These are phyloP conservation scores for Camelus bactrianus DNA, from an alignment of 2,113 vertebrate genomes.

Conservation along the genomic window DNA sequence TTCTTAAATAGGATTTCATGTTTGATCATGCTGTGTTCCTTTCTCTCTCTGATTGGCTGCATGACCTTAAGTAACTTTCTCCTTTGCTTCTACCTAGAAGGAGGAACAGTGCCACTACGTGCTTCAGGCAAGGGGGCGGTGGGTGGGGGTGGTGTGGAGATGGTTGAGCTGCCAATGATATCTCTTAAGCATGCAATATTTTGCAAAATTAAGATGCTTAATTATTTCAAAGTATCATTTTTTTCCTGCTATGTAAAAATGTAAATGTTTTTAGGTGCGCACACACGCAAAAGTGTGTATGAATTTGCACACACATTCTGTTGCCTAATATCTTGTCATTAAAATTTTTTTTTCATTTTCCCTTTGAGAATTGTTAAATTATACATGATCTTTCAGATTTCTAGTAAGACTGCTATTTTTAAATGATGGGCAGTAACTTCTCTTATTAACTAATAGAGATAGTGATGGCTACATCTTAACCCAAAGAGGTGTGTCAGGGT, in stretches of 20 bases:
- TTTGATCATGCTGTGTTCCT: neutral
- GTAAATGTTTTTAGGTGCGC: neutral
- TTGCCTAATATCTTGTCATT: neutral
- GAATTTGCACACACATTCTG: neutral
- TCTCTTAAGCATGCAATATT: neutral
- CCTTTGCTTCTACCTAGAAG: neutral
- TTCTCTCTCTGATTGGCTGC: neutral
- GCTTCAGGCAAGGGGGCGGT: neutral
- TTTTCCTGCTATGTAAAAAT: constrained; percentile 25
- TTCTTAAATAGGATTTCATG: neutral
- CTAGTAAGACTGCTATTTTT: constrained; percentile 40
- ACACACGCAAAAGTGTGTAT: fast-evolving
- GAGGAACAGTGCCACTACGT: neutral
- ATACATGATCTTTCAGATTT: neutral
- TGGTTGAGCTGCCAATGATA: neutral
- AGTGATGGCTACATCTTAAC: constrained; percentile 16
- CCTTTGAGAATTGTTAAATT: constrained; percentile 55
- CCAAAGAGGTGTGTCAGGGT: neutral
- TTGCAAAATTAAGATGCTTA: constrained; percentile 14
- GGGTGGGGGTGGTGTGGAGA: neutral
- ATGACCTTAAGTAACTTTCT: neutral
- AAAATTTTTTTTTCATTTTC: constrained; percentile 47
- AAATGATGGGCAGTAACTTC: neutral
- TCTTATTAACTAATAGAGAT: constrained; percentile 9
- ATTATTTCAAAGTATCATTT: constrained; percentile 26